phyloP scores from a whole-genome alignment of 35 echinoderm and acorn worm genomes.

The Lytechinus variegatus region DNA sequence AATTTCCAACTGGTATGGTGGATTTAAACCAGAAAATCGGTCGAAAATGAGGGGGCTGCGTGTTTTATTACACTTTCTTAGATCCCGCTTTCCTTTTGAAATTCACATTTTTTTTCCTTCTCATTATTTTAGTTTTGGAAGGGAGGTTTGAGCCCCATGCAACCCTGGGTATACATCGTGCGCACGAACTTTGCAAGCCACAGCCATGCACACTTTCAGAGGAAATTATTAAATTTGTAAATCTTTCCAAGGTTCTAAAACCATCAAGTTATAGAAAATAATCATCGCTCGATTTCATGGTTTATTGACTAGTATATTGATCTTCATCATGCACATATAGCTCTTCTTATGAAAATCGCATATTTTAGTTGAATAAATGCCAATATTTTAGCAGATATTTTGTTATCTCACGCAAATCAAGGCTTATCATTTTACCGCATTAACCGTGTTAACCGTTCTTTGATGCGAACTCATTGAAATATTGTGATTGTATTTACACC shows the following conservation, averaged over 20 bases:
- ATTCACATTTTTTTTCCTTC: background rate
- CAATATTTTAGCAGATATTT: background rate
- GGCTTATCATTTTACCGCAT: too few species aligned
- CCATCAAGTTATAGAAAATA: background rate
- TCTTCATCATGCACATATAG: background rate
- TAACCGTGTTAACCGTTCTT: too few species aligned
- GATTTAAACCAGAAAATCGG: too few species aligned
- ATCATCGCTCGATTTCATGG: background rate
- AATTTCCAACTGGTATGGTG: too few species aligned
- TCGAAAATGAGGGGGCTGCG: background rate
- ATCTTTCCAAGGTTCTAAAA: background rate
- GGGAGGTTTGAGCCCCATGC: background rate
- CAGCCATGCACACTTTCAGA: background rate
- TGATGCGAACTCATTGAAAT: too few species aligned
- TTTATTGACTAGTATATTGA: background rate
- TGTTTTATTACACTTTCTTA: background rate
- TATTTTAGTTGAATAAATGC: background rate
- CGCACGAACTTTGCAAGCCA: background rate
- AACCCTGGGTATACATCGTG: background rate
- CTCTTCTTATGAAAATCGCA: background rate
- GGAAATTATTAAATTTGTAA: background rate
- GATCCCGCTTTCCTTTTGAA: background rate
- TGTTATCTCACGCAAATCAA: background rate
- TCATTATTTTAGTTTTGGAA: background rate
- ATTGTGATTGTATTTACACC: too few species aligned